Evolutionary conservation across 1,140 invertebrate species (phyloP).

Genomic region (Palaemon carinicauda): DNA sequence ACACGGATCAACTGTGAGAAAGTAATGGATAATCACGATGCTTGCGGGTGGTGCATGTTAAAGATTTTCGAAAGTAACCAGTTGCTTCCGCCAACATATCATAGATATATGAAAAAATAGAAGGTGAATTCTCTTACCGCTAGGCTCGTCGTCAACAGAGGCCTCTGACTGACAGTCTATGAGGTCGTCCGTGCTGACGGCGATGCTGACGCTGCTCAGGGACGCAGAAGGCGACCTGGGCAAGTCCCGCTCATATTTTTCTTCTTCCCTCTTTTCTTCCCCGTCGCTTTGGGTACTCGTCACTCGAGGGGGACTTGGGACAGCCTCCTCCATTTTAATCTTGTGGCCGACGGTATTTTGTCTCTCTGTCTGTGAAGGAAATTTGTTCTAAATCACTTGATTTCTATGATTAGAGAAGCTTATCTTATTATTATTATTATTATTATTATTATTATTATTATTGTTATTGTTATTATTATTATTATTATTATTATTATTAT

Average conservation of each 20-base stretch:
- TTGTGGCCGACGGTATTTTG: neutral
- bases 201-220: neutral
- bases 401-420: too few species aligned
- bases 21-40: too few species aligned
- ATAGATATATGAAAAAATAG: too few species aligned
- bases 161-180: neutral
- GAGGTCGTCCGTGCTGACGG: constrained; percentile 10
- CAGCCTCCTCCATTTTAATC: neutral
- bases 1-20: too few species aligned
- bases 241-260: neutral
- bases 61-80: too few species aligned
- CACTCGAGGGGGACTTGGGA: neutral
- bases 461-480: too few species aligned
- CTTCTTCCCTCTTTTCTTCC: neutral
- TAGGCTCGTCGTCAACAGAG: neutral
- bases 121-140: neutral
- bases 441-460: neutral
- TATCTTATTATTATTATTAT: neutral
- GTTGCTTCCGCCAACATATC: too few species aligned
- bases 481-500: too few species aligned
- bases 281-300: neutral
- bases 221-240: neutral
- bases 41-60: too few species aligned
- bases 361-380: neutral
- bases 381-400: too few species aligned